Percentiles rank a stretch among this genome's conserved stretches.
Evolutionary conservation across 2,888 invertebrate genomes (phyloP).

Genomic region (Netelia inedita): DNA sequence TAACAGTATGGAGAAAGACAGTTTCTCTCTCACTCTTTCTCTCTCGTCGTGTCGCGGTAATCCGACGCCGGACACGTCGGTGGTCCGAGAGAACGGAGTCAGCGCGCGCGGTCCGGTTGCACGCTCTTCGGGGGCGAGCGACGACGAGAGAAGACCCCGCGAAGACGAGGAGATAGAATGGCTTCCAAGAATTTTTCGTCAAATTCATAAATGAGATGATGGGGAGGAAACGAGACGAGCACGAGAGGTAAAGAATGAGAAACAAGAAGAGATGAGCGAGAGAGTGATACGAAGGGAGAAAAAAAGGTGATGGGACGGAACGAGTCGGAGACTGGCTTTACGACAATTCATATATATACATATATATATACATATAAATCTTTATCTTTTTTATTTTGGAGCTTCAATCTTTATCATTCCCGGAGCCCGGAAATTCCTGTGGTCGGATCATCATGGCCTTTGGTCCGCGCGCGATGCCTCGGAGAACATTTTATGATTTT

Average conservation of each 20-base stretch:
- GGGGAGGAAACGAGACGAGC: constrained; percentile 31
- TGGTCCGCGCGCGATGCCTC: background rate
- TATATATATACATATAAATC: constrained; percentile 10
- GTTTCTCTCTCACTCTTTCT: background rate
- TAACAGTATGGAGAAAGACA: constrained; percentile 42
- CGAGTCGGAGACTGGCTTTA: constrained; percentile 37
- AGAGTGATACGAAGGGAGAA: constrained; percentile 49
- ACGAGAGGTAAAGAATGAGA: constrained; percentile 25
- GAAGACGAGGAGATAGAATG: constrained; percentile 53
- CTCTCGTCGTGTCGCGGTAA: constrained; percentile 61
- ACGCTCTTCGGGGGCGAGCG: constrained; percentile 61
- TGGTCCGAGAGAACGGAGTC: constrained; percentile 50
- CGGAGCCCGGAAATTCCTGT: constrained; percentile 52
- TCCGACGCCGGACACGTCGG: constrained; percentile 68
- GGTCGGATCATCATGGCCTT: constrained; percentile 7
- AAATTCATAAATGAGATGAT: constrained; percentile 70
- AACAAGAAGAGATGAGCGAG: constrained; percentile 20
- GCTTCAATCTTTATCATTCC: constrained; percentile 20
- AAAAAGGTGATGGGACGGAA: background rate
- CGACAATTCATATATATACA: constrained; percentile 27
- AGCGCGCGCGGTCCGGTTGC: constrained; percentile 54
- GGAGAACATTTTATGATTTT: constrained; percentile 54
- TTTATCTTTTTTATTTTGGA: background rate
- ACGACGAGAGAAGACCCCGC: constrained; percentile 45
- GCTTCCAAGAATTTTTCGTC: constrained; percentile 71